A percentile compares a stretch with the other conserved stretches of the same genome.
Conservation (phyloP, 2,888 invertebrate genomes). For the Sympetrum striolatum region DNA sequence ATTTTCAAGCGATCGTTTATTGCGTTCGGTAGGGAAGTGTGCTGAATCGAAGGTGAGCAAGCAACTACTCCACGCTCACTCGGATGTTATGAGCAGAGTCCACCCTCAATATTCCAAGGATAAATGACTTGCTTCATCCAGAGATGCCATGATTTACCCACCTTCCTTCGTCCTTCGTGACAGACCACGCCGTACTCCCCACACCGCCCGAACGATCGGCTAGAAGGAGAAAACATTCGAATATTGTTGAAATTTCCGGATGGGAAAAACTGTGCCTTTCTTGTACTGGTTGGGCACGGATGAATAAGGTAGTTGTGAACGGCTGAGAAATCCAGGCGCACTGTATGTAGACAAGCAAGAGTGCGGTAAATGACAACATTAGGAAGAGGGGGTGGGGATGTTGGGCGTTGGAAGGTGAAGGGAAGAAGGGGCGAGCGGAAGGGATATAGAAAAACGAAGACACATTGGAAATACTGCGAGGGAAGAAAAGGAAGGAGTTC, state of each 20-base stretch:
- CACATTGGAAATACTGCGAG: background rate
- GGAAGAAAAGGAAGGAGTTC: background rate
- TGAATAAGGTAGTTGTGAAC: background rate
- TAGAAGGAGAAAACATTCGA: background rate
- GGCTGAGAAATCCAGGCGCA: background rate
- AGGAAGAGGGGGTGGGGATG: background rate
- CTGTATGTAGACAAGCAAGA: background rate
- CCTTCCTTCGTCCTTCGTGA: background rate
- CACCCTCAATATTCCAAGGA: background rate
- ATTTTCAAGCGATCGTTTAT: background rate
- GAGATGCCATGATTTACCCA: background rate
- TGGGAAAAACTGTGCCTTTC: background rate
- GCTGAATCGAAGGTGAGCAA: background rate
- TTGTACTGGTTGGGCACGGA: background rate
- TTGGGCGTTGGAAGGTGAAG: background rate
- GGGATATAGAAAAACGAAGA: background rate
- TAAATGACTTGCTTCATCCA: background rate
- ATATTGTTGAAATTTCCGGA: background rate
- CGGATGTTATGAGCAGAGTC: background rate
- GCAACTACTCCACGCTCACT: background rate
- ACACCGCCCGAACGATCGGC: background rate
- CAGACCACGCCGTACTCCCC: background rate
- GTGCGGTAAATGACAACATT: background rate
- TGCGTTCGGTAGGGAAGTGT: background rate
- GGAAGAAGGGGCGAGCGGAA: background rate